Base-by-base conservation (phyloP, 2,113 vertebrate genomes). In the Pteronura brasiliensis region DNA sequence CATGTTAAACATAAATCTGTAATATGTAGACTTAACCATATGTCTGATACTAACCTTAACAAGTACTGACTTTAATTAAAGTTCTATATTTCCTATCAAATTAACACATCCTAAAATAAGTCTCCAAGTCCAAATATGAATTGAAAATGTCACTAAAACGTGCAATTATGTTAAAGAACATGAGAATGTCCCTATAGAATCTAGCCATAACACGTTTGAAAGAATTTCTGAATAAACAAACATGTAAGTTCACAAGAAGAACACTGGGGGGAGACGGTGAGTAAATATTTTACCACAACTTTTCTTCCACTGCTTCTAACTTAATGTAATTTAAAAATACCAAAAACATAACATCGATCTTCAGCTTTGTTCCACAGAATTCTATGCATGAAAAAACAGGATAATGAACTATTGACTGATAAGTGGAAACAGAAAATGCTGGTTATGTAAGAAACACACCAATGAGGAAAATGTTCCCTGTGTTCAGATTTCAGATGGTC, bases 201-300 rank as follows among this genome's bases (percentile, higher is more conserved):
- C 25, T 18, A 27, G n/a, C 25, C 61, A 23, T 69, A 87, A 42
- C 6, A 71, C 31, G 57, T 14, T 25, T 39, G 25, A 72, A 90
- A 36, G 23, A 61, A 95, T 61, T 17, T 52, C 49, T 94, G 44
- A 92, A 3, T 12, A n/a, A 15, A 71, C n/a, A 39, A 94, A 79
- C 59, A 15, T 82, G 90, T 61, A 90, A 81, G 65, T 97, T 79
- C 76, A 47, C 90, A 65, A 15, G 55, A 83, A 47, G 90, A 93
- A 95, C 96, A 95, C 95, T 94, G 21, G 97, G 82, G 92, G 96
- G 97, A 83, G 98, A 87, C 20, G 57, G 77, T 72, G 93, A 92
- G 74, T 84, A 79, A 90, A 59, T 42, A 71, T 67, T 89, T 86
- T 14, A 90, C 72, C 65, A 47, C 44, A 71, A 23, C 0, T 15